Base-by-base conservation (phyloP, 2,888 invertebrate species). In the Orthonychiurus folsomi region DNA sequence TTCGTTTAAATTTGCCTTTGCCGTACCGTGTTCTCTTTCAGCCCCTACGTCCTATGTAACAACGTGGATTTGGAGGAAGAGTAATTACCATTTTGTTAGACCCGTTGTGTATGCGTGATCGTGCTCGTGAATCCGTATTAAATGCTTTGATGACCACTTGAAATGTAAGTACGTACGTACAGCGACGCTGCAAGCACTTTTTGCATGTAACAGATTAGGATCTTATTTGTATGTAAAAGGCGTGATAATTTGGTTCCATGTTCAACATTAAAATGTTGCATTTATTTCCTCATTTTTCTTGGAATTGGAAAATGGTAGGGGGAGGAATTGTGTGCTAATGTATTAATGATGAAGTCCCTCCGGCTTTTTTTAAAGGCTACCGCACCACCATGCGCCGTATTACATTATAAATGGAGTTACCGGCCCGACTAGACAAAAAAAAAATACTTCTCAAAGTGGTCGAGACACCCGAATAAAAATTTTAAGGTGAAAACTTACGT, bases 371-470 rank as follows among this genome's bases (percentile, higher is more conserved):
- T 37, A 37, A 37, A 37, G 37, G 15, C 37, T 15, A n/a, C n/a
- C n/a, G n/a, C n/a, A n/a, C n/a, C n/a, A n/a, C n/a, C n/a, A n/a
- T n/a, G n/a, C n/a, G n/a, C n/a, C n/a, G n/a, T n/a, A n/a, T 5
- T 37, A 37, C 37, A 37, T 37, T 37, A 37, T 37, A 37, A 37
- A 37, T 37, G 37, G 37, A 37, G 37, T 37, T 37, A n/a, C n/a
- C n/a, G n/a, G n/a, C n/a, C n/a, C n/a, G n/a, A n/a, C n/a, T n/a
- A n/a, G n/a, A n/a, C n/a, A n/a, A n/a, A n/a, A n/a, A n/a, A n/a
- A n/a, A n/a, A n/a, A n/a, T n/a, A n/a, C n/a, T n/a, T n/a, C n/a
- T n/a, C n/a, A n/a, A n/a, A n/a, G n/a, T n/a, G n/a, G n/a, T n/a
- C n/a, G n/a, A n/a, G n/a, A n/a, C n/a, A n/a, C n/a, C n/a, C n/a